phyloP scores from a whole-genome alignment of 1,140 invertebrate genomes.

The Pseudoatta argentina region DNA sequence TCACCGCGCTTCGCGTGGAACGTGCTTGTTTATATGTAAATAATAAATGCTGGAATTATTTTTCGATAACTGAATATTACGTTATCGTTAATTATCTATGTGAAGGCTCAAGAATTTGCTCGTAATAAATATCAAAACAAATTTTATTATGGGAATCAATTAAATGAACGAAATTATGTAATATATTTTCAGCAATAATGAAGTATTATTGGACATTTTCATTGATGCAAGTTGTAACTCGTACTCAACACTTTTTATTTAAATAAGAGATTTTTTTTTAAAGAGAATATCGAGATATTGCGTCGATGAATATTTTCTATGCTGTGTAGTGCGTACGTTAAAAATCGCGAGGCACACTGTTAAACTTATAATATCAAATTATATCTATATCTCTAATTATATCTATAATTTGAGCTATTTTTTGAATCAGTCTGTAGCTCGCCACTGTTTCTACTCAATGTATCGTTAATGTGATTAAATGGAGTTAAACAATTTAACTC shows the following conservation, averaged over 20 bases:
- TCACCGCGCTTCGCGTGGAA: not conserved
- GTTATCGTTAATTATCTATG: not conserved
- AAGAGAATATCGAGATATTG: not conserved
- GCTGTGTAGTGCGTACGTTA: not conserved
- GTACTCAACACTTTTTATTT: not conserved
- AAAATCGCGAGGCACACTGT: not conserved
- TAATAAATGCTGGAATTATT: not conserved
- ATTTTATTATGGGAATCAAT: not conserved
- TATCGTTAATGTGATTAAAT: too few relatives aligned
- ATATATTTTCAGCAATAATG: not conserved
- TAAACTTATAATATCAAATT: too few relatives aligned
- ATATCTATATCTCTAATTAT: too few relatives aligned
- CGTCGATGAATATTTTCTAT: not conserved
- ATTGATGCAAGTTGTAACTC: not conserved
- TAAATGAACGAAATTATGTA: not conserved
- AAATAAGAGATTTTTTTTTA: not conserved
- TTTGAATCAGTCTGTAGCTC: too few relatives aligned
- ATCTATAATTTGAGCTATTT: too few relatives aligned
- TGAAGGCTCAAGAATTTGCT: not conserved
- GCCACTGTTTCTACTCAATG: too few relatives aligned
- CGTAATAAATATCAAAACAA: not conserved
- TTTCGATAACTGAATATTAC: not conserved
- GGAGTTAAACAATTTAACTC: too few relatives aligned
- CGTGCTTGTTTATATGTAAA: not conserved
- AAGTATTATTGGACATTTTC: not conserved